Percentiles rank a stretch among this genome's conserved stretches.
These are phyloP conservation scores for Hippocampus zosterae DNA, from an alignment of 2,113 vertebrate genomes.

Conservation along the genomic window DNA sequence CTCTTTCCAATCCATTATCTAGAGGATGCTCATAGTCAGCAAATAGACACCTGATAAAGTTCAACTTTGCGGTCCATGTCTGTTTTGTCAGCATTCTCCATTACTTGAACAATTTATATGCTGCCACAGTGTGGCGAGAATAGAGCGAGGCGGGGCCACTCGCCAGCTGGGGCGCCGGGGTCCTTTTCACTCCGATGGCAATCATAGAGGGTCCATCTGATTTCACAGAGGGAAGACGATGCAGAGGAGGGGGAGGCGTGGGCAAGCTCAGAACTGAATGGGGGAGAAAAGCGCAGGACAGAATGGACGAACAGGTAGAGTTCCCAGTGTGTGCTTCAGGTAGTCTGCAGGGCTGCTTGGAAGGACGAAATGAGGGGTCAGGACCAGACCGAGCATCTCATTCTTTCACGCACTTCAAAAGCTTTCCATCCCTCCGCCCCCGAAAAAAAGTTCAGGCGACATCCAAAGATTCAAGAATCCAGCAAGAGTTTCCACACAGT, in stretches of 20 bases:
- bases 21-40: conserved; percentile 66
- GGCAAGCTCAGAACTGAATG: conserved; percentile 48
- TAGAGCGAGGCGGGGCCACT: conserved; percentile 42
- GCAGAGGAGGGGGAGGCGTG: conserved; percentile 35
- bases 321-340: conserved; percentile 27
- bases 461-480: conserved; percentile 32
- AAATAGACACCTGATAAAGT: conserved; percentile 59
- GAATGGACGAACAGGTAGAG: conserved; percentile 30
- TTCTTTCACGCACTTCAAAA: conserved; percentile 28
- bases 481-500: conserved; percentile 32
- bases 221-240: conserved; percentile 55
- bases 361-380: conserved; percentile 24
- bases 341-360: conserved; percentile 40
- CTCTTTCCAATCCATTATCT: conserved; percentile 82
- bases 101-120: conserved; percentile 57
- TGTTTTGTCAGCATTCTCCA: conserved; percentile 62
- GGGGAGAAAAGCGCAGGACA: conserved; percentile 43
- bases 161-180: conserved; percentile 46
- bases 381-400: conserved; percentile 22
- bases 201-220: conserved; percentile 69
- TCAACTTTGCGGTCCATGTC: conserved; percentile 62
- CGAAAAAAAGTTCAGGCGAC: conserved; percentile 52
- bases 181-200: conserved; percentile 57
- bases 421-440: conserved; percentile 32
- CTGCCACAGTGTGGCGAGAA: conserved; percentile 26